Conservation (phyloP, 92 coral and sea anemone species). For the Hydrozoanthus gracilis region DNA sequence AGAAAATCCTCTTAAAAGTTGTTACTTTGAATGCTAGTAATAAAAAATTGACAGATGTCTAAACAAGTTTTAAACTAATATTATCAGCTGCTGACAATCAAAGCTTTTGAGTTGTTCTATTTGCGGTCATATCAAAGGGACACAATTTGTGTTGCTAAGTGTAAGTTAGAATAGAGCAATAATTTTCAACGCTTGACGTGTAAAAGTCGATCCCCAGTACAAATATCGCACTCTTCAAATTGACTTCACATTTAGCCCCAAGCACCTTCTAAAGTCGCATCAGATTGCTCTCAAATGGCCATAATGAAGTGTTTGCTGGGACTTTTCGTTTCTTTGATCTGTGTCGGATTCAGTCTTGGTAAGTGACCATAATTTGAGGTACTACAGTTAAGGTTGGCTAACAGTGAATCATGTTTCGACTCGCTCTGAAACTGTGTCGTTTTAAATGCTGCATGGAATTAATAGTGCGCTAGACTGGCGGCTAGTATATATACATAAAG, state of each 20-base stretch:
- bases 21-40: too few relatives aligned
- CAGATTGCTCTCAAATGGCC: not conserved
- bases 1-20: too few relatives aligned
- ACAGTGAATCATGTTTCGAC: too few relatives aligned
- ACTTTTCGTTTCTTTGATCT: not conserved
- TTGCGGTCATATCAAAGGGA: not conserved
- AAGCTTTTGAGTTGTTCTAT: not conserved
- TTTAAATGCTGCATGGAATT: too few relatives aligned
- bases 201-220: not conserved
- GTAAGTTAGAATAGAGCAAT: not conserved
- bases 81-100: slow-evolving; percentile 25
- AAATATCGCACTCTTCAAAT: not conserved
- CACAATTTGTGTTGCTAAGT: slow-evolving; percentile 19
- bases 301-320: slow-evolving; percentile 29
- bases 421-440: too few relatives aligned
- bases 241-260: not conserved
- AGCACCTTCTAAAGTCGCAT: not conserved
- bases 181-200: not conserved
- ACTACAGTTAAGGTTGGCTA: too few relatives aligned
- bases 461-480: too few relatives aligned
- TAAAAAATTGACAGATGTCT: too few relatives aligned
- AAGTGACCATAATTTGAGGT: not conserved
- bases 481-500: too few relatives aligned
- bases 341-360: slow-evolving; percentile 13
- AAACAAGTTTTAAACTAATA: not conserved